Base-by-base conservation (phyloP, 2,888 invertebrate species). In the Ornithoptera alexandrae region DNA sequence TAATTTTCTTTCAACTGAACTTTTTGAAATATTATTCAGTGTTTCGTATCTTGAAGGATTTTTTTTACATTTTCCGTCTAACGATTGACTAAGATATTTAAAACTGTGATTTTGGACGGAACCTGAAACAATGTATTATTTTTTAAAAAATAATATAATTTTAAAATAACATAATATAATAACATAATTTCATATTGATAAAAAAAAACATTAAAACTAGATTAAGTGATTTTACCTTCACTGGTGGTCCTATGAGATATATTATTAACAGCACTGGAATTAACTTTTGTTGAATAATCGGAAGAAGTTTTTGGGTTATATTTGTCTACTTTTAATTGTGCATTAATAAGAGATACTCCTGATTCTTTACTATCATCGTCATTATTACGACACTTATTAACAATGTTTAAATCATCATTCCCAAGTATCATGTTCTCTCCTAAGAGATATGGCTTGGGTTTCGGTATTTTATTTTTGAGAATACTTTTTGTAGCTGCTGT, bases 371-470 rank as follows among this genome's bases (percentile, higher is more conserved):
- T 72, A 53, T 73, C 70, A 68, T 72, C 73, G 63, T 79, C 78
- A 70, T 75, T 76, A 57, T 72, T 69, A 63, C 75, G 71, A 72
- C 78, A 78, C 71, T 80, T 73, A 62, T 71, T 77, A 65, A 76
- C 78, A 65, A 72, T 69, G 57, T 59, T 65, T 64, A 72, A 60
- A 72, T 62, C 72, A 72, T 76, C 70, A 74, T 77, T 76, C 84
- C 92, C 90, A 84, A 92, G 86, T 71, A 89, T 93, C 79, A 94
- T 93, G 84, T 94, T 94, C 82, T 95, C 95, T 66, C 95, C 96
- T 78, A 96, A 89, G 81, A 95, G 94, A 89, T 96, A 96, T 76
- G 96, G 95, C 84, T 94, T 95, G 79, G 96, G 96, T 83, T 95
- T 95, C 59, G 94, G 90, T 64, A 95, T 95, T 87, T 95, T 96